Evolutionary conservation across 2,113 vertebrate species (phyloP).

Genomic region (Rhipidura dahli): DNA sequence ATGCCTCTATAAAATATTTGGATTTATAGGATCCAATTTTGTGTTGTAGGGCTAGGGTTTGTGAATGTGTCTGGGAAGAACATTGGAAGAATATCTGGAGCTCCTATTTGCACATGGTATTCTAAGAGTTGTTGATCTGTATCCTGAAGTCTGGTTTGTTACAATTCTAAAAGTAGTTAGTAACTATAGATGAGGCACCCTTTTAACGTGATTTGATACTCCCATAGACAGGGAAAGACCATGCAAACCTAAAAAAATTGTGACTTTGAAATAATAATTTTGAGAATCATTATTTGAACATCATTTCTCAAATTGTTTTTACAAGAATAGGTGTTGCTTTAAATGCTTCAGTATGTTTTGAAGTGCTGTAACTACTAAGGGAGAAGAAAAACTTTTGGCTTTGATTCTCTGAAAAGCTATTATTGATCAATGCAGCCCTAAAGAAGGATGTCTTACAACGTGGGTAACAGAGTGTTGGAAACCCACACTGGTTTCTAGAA

Average conservation of each 20-base stretch:
- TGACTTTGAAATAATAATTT: neutral
- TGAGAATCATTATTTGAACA: neutral
- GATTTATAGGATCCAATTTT: neutral
- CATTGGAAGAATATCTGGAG: neutral
- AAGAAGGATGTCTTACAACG: neutral
- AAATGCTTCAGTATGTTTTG: neutral
- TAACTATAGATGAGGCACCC: neutral
- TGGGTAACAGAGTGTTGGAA: neutral
- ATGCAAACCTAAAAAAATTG: neutral
- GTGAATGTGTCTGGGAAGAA: neutral
- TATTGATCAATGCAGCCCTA: neutral
- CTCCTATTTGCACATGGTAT: neutral
- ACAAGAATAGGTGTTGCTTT: neutral
- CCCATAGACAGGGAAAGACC: neutral
- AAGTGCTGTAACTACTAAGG: neutral
- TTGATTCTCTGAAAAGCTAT: neutral
- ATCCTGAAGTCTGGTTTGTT: neutral
- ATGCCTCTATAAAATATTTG: neutral
- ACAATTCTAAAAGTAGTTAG: neutral
- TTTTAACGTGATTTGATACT: neutral
- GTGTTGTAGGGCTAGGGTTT: neutral
- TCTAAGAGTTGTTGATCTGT: neutral
- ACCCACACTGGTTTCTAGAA: neutral
- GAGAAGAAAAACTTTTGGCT: neutral
- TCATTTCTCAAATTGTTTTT: neutral